phyloP scores from a whole-genome alignment of 2,113 vertebrate species.

The Callospermophilus lateralis region DNA sequence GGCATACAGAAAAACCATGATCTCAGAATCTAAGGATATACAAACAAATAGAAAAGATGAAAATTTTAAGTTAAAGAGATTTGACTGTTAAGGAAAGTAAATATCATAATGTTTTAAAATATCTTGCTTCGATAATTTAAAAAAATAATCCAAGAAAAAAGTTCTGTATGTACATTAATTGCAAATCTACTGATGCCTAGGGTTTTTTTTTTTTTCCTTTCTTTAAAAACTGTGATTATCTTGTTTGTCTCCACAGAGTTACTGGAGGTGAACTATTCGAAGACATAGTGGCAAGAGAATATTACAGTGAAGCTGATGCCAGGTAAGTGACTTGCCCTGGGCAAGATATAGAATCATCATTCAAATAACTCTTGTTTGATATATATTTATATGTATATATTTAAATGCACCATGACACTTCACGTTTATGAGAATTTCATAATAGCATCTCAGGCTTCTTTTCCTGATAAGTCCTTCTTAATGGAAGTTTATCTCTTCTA shows the following conservation, averaged over 20 bases:
- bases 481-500: background rate
- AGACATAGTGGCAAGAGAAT: constrained; percentile 93
- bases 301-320: constrained; percentile 92
- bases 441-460: background rate
- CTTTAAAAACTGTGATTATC: background rate
- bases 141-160: background rate
- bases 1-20: background rate
- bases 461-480: background rate
- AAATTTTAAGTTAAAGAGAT: background rate
- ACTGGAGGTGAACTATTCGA: constrained; percentile 91
- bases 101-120: background rate
- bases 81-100: background rate
- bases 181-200: background rate
- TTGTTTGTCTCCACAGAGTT: constrained; percentile 83
- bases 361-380: background rate
- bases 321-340: constrained; percentile 85
- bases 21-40: background rate
- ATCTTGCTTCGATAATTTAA: background rate
- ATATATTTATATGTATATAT: background rate
- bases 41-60: background rate
- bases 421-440: background rate
- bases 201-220: background rate
- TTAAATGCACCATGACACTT: background rate
- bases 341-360: background rate
- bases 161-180: background rate